These are phyloP conservation scores for Hoplias malabaricus DNA, from an alignment of 2,113 vertebrate species.

Conservation along the genomic window DNA sequence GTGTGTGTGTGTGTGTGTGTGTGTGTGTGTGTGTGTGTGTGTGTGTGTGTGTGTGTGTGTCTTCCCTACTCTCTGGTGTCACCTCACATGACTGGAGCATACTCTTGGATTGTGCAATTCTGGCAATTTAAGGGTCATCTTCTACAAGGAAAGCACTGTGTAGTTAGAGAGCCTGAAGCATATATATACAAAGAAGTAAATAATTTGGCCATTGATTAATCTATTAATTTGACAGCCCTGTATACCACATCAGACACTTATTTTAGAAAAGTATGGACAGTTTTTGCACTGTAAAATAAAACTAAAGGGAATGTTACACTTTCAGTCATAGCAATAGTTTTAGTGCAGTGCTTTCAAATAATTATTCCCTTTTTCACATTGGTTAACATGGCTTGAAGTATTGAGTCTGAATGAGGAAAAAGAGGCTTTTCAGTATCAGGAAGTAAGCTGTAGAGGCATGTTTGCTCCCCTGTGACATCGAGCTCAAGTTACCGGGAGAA, in stretches of 20 bases:
- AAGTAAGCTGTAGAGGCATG: background rate
- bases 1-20: too few relatives aligned
- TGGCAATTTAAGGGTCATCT: background rate
- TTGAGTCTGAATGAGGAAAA: too few relatives aligned
- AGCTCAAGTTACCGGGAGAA: background rate
- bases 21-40: background rate
- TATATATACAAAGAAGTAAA: background rate
- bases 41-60: background rate
- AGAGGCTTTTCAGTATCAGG: background rate
- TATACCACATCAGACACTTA: too few relatives aligned
- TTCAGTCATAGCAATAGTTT: too few relatives aligned
- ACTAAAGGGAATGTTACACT: too few relatives aligned
- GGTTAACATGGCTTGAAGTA: background rate
- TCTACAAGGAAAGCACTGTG: background rate
- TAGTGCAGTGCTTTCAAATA: too few relatives aligned
- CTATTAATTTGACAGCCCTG: too few relatives aligned
- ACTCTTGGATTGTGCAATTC: background rate
- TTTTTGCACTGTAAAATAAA: too few relatives aligned
- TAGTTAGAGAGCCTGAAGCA: background rate
- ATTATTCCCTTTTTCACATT: too few relatives aligned
- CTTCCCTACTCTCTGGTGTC: background rate
- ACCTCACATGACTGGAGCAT: constrained; percentile 23
- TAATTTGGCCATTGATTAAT: too few relatives aligned
- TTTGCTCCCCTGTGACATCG: background rate
- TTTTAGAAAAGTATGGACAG: too few relatives aligned